phyloP scores from a whole-genome alignment of 2,888 invertebrate species.

The Philereme transversata region DNA sequence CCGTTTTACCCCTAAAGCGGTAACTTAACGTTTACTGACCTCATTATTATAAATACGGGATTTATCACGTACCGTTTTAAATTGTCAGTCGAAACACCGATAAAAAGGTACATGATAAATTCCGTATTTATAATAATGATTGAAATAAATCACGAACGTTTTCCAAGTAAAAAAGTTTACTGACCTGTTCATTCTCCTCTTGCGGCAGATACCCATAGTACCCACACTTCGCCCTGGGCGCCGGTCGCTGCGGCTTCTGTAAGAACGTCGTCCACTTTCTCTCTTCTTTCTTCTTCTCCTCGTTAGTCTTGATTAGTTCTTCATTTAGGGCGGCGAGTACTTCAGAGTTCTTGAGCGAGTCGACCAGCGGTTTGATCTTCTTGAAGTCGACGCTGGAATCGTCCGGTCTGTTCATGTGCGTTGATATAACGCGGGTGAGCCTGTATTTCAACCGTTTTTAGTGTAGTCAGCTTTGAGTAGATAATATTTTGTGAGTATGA shows the following conservation, averaged over 20 bases:
- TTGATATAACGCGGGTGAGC: conserved; percentile 63
- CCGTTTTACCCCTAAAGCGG: too few relatives aligned
- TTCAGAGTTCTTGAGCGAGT: conserved; percentile 86
- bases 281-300: conserved; percentile 81
- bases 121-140: too few relatives aligned
- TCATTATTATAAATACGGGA: too few relatives aligned
- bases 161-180: not conserved
- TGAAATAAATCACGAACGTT: too few relatives aligned
- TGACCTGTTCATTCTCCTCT: conserved; percentile 47
- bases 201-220: conserved; percentile 53
- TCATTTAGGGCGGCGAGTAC: conserved; percentile 86
- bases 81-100: too few relatives aligned
- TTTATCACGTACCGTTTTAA: too few relatives aligned
- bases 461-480: not conserved
- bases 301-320: conserved; percentile 76
- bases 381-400: conserved; percentile 87
- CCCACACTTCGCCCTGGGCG: conserved; percentile 75
- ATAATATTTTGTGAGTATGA: too few relatives aligned
- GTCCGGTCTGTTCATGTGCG: conserved; percentile 70
- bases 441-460: conserved; percentile 59
- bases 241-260: conserved; percentile 88
- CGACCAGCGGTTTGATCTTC: conserved; percentile 86
- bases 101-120: too few relatives aligned
- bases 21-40: too few relatives aligned
- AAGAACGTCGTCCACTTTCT: conserved; percentile 90